Conservation (phyloP, 2,797 vertebrate genomes). For the Anguilla obscura region DNA sequence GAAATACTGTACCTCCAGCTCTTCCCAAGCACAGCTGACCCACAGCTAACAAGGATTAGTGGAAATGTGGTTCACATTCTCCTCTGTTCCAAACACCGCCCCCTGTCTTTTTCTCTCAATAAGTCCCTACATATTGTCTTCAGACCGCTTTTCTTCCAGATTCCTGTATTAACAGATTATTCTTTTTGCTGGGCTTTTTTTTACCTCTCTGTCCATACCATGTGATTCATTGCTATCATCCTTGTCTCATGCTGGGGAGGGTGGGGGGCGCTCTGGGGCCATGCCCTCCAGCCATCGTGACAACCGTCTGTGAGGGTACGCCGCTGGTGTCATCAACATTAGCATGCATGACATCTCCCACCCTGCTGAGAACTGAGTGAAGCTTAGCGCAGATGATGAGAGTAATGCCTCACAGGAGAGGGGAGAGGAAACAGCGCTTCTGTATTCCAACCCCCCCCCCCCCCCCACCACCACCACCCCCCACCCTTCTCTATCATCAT, state of each 20-base stretch:
- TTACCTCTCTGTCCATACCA: not conserved
- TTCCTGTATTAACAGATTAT: not conserved
- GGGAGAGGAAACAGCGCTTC: not conserved
- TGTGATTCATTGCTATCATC: not conserved
- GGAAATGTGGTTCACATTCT: not conserved
- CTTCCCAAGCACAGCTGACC: not conserved
- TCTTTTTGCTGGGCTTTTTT: not conserved
- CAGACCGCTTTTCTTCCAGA: not conserved
- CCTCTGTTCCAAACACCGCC: not conserved
- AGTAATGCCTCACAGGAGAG: conserved; percentile 4
- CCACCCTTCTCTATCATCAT: not conserved
- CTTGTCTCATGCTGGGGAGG: not conserved
- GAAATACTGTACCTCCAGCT: not conserved
- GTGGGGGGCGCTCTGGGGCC: no score
- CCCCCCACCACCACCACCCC: no score
- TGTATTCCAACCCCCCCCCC: not conserved
- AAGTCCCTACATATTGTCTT: not conserved
- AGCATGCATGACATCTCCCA: not conserved
- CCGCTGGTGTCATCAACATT: not conserved
- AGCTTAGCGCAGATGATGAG: not conserved
- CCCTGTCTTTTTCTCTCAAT: not conserved
- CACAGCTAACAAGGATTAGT: not conserved
- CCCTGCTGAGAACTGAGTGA: not conserved
- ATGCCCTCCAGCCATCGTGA: not conserved
- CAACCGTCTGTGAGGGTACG: not conserved